A percentile compares a stretch with the other conserved stretches of the same genome.
Conservation (phyloP, 2,797 vertebrate genomes). For the Margarornis squamiger region DNA sequence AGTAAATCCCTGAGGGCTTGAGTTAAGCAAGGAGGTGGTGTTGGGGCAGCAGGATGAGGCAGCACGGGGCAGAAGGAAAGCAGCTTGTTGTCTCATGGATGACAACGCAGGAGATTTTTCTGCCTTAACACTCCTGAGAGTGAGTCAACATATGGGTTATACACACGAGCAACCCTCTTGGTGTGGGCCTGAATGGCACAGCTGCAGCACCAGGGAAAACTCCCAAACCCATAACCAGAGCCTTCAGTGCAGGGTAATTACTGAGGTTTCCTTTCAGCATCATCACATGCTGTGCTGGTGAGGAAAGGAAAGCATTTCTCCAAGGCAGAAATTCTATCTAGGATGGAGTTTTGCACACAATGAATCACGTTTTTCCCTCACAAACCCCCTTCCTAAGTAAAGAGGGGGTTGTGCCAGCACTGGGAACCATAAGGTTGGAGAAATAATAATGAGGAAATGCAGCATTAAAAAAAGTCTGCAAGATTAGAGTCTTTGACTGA, state of each 20-base stretch:
- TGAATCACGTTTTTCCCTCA: neutral
- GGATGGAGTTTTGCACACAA: neutral
- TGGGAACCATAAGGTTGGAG: neutral
- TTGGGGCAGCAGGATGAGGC: neutral
- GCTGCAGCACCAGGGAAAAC: neutral
- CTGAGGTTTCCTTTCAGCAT: neutral
- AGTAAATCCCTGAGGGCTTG: neutral
- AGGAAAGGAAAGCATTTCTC: constrained; percentile 14
- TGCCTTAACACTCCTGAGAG: neutral
- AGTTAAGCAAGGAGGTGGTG: neutral
- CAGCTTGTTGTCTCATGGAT: neutral
- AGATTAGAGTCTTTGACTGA: neutral
- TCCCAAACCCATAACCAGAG: constrained; percentile 4
- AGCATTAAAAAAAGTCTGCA: neutral
- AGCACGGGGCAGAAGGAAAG: neutral
- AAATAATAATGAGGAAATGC: constrained; percentile 1
- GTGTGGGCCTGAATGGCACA: neutral
- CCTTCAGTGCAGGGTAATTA: neutral
- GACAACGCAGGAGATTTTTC: neutral
- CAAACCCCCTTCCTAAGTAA: neutral
- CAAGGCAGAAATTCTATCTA: neutral
- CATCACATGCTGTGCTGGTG: neutral
- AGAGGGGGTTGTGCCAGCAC: neutral
- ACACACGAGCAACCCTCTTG: neutral
- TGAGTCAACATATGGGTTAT: neutral